These are phyloP conservation scores for Ceraclea dissimilis DNA, from an alignment of 2,888 invertebrate species.

Conservation along the genomic window DNA sequence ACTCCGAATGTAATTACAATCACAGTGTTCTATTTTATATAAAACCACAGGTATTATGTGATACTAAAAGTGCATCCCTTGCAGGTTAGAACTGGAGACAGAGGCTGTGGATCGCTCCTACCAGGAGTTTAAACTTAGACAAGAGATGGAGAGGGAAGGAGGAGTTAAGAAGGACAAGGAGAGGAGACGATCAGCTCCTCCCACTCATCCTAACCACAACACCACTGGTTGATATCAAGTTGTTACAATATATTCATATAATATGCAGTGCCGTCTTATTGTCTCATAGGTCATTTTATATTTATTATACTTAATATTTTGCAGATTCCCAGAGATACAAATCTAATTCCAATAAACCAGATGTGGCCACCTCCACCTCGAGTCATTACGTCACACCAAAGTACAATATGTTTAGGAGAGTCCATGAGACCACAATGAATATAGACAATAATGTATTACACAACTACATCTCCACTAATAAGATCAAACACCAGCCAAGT, in stretches of 20 bases:
- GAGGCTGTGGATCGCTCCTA: constrained; percentile 51
- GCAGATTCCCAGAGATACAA: no score
- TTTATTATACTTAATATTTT: no score
- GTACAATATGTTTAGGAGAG: constrained; percentile 16
- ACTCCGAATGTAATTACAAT: constrained; percentile 36
- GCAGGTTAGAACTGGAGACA: constrained; percentile 50
- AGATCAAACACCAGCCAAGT: constrained; percentile 10
- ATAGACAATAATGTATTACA: constrained; percentile 21
- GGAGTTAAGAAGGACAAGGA: no score
- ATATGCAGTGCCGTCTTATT: no score
- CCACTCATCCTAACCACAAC: background rate
- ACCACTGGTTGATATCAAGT: background rate
- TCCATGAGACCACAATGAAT: constrained; percentile 19
- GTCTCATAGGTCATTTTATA: no score
- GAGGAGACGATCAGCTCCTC: background rate
- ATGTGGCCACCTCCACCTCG: no score
- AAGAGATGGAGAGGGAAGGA: constrained; percentile 20
- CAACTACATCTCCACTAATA: constrained; percentile 18
- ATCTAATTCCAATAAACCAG: no score
- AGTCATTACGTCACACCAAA: background rate
- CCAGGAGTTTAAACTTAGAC: constrained; percentile 36
- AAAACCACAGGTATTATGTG: no score
- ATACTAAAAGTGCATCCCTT: no score
- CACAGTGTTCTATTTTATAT: no score
- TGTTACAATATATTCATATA: no score